phyloP scores from a whole-genome alignment of 2,888 invertebrate genomes.

The Argynnis bischoffii region DNA sequence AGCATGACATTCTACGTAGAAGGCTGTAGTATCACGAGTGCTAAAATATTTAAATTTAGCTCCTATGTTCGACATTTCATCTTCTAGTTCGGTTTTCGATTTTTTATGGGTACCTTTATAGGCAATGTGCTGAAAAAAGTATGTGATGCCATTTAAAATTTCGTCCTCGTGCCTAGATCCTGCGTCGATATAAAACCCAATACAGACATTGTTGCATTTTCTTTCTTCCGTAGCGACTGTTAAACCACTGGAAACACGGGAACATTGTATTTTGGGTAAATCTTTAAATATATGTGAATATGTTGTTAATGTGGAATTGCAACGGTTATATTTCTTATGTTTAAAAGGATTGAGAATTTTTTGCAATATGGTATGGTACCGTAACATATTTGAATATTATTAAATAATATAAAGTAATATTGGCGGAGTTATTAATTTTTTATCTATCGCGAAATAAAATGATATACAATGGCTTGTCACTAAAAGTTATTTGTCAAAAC shows the following conservation, averaged over 20 bases:
- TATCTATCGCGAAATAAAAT: too few species aligned
- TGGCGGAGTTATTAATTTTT: too few species aligned
- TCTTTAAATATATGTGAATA: conserved; percentile 73
- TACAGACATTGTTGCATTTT: conserved; percentile 83
- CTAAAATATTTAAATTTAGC: conserved; percentile 98
- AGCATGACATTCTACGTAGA: conserved; percentile 95
- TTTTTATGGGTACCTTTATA: conserved; percentile 86
- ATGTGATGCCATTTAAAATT: conserved; percentile 62
- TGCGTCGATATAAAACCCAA: conserved; percentile 62
- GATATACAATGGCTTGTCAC: too few species aligned
- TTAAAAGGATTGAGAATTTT: conserved; percentile 44
- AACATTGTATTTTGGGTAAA: conserved; percentile 91
- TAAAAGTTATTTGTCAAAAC: too few species aligned
- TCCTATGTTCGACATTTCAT: conserved; percentile 96
- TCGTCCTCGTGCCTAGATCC: conserved; percentile 63
- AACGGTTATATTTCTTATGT: conserved; percentile 71
- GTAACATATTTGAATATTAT: conserved; percentile 5
- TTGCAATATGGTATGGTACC: background rate
- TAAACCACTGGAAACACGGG: conserved; percentile 90
- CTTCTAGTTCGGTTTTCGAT: conserved; percentile 91
- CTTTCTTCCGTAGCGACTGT: conserved; percentile 96
- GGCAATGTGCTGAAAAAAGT: conserved; percentile 71
- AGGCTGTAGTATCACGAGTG: conserved; percentile 97
- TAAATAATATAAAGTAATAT: too few species aligned
- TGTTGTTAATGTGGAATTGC: conserved; percentile 83